Conservation (phyloP, 2,888 invertebrate genomes). For the Crocallis elinguaria region DNA sequence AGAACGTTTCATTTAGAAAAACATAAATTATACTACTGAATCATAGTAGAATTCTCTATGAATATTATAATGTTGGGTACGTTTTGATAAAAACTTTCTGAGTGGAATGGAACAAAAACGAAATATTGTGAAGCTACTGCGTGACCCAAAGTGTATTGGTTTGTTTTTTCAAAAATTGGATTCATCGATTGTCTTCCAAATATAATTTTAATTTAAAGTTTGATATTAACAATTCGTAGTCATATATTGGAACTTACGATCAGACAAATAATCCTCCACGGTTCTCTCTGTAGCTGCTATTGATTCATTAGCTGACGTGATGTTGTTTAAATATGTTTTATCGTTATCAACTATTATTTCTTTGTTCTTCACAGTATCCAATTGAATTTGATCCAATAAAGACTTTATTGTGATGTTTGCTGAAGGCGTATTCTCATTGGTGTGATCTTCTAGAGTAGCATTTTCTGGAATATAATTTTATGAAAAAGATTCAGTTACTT, state of each 20-base stretch:
- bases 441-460: not conserved
- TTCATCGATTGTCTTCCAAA: not conserved
- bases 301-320: constrained; percentile 34
- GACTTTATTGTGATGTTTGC: not conserved
- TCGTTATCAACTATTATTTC: not conserved
- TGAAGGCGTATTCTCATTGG: not conserved
- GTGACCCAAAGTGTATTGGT: not conserved
- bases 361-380: not conserved
- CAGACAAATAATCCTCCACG: constrained; percentile 61
- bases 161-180: not conserved
- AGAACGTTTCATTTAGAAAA: too few species aligned
- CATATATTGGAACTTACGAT: constrained; percentile 65
- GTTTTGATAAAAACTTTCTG: too few species aligned
- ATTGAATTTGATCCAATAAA: not conserved
- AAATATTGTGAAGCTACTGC: too few species aligned
- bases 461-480: constrained; percentile 8
- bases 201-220: not conserved
- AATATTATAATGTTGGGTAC: too few species aligned
- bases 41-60: too few species aligned
- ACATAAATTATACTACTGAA: too few species aligned
- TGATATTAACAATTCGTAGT: constrained; percentile 17
- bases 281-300: constrained; percentile 19
- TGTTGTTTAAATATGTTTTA: constrained; percentile 15
- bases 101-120: too few species aligned
- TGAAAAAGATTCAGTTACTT: not conserved